These are phyloP conservation scores for Rhynchopsitta pachyrhyncha DNA, from an alignment of 2,113 vertebrate genomes.

Conservation along the genomic window DNA sequence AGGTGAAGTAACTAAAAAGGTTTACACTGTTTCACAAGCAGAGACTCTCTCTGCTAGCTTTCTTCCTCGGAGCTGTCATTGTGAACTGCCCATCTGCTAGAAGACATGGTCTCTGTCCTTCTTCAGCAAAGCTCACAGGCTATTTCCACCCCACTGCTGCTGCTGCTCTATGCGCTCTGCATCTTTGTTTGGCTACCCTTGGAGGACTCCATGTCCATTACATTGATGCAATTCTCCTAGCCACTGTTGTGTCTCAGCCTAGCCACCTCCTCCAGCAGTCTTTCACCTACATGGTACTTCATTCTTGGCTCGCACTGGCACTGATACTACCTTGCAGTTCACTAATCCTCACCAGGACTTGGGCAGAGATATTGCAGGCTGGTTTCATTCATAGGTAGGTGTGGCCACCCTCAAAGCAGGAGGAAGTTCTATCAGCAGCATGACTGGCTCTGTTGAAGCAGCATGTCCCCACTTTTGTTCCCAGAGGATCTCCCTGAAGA, in stretches of 20 bases:
- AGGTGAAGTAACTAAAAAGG: not conserved
- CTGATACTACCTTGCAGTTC: not conserved
- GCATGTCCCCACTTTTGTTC: not conserved
- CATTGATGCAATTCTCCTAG: not conserved
- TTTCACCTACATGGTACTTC: not conserved
- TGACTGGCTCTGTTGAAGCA: not conserved
- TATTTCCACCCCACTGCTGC: not conserved
- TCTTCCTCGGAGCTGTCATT: not conserved
- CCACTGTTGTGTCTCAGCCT: not conserved
- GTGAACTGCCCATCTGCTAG: not conserved
- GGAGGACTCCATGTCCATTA: not conserved
- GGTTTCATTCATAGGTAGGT: not conserved
- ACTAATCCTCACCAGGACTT: not conserved
- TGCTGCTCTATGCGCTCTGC: not conserved
- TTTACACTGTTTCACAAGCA: not conserved
- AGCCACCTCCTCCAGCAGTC: not conserved
- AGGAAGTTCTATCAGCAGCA: not conserved
- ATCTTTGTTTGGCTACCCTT: not conserved
- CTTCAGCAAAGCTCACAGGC: not conserved
- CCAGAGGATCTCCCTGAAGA: not conserved
- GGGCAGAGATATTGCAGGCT: not conserved
- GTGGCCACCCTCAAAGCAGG: not conserved
- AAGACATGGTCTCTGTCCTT: not conserved
- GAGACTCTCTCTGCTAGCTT: not conserved
- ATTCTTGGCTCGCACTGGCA: not conserved